These are phyloP conservation scores for Chelon labrosus DNA, from an alignment of 2,797 vertebrate species.

Conservation along the genomic window DNA sequence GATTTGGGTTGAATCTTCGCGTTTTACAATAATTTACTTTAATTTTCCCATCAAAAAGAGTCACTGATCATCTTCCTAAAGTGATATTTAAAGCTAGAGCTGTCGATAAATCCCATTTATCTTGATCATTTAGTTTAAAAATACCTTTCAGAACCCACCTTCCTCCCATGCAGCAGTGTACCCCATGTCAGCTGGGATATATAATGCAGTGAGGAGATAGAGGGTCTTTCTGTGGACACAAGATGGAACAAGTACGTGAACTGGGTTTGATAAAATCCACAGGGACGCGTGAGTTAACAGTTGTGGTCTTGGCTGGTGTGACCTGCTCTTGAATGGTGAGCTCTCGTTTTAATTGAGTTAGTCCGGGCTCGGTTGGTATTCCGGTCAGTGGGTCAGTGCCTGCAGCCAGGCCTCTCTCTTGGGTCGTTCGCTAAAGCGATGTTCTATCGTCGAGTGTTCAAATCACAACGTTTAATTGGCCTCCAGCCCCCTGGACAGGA, in stretches of 20 bases:
- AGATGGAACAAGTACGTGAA: slow-evolving; percentile 12
- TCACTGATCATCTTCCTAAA: background rate
- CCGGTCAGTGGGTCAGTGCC: slow-evolving; percentile 72
- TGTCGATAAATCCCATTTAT: too few relatives aligned
- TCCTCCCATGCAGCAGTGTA: background rate
- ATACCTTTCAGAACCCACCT: too few relatives aligned
- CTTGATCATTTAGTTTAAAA: too few relatives aligned
- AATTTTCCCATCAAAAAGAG: background rate
- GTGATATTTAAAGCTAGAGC: background rate
- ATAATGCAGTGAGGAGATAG: background rate
- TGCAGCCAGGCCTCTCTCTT: slow-evolving; percentile 48
- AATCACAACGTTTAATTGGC: slow-evolving; percentile 72
- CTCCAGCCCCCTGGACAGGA: slow-evolving; percentile 63
- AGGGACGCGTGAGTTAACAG: slow-evolving; percentile 19
- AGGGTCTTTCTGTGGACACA: slow-evolving; percentile 11
- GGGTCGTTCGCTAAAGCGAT: slow-evolving; percentile 64
- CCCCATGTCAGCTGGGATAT: background rate
- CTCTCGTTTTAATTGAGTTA: slow-evolving; percentile 52
- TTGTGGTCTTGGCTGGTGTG: slow-evolving; percentile 28
- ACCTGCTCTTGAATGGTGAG: slow-evolving; percentile 31
- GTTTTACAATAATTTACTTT: background rate
- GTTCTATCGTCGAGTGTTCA: slow-evolving; percentile 66
- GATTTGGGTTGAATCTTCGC: background rate
- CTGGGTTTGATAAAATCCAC: slow-evolving; percentile 12
- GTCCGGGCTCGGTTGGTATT: slow-evolving; percentile 58